A percentile compares a stretch with the other conserved stretches of the same genome.
Evolutionary conservation across 92 coral and sea anemone genomes (phyloP).

Genomic region (Siderastrea siderea): DNA sequence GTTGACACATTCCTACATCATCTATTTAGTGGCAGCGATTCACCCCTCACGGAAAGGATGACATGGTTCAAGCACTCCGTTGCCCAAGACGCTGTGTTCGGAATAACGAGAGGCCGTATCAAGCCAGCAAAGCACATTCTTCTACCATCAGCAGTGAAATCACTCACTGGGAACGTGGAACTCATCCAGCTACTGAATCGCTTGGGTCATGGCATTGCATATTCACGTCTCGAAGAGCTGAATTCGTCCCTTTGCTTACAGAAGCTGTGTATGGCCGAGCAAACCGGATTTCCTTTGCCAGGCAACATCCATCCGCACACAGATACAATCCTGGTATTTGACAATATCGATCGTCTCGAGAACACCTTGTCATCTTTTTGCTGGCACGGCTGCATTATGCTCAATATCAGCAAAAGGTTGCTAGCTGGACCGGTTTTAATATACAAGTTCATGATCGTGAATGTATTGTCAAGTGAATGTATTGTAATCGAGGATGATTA

Average conservation of each 20-base stretch:
- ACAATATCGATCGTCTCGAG: constrained; percentile 69
- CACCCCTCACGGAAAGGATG: neutral
- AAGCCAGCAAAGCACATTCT: constrained; percentile 13
- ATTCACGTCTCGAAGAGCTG: constrained; percentile 34
- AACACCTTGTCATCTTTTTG: constrained; percentile 31
- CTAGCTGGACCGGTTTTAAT: neutral
- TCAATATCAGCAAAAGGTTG: neutral
- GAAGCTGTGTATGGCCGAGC: neutral
- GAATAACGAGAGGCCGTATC: neutral
- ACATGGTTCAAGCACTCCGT: neutral
- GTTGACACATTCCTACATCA: constrained; percentile 31
- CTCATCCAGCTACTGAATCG: constrained; percentile 59
- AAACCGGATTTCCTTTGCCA: neutral
- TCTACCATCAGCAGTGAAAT: constrained; percentile 60
- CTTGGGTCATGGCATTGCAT: constrained; percentile 68
- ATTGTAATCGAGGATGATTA: constrained; percentile 25
- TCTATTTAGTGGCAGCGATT: neutral
- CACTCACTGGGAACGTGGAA: constrained; percentile 70
- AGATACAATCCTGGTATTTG: constrained; percentile 66
- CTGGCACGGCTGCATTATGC: too few relatives aligned
- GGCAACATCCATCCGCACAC: constrained; percentile 38
- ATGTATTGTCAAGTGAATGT: neutral
- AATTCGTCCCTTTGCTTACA: constrained; percentile 4
- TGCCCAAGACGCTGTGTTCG: constrained; percentile 7
- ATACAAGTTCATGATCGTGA: neutral